phyloP scores from a whole-genome alignment of 2,113 vertebrate species.

The Myrmecophaga tridactyla region DNA sequence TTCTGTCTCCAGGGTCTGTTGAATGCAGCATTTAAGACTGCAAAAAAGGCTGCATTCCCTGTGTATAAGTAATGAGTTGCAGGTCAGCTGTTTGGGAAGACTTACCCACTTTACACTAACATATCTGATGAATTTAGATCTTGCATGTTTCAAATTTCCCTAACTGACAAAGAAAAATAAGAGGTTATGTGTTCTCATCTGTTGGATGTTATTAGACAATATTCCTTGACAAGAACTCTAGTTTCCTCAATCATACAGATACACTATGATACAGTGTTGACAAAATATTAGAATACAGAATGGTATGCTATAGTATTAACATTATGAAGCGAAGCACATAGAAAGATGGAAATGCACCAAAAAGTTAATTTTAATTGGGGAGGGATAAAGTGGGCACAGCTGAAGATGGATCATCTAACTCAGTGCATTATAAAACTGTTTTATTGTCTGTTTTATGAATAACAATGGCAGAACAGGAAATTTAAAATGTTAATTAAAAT shows the following conservation, averaged over 20 bases:
- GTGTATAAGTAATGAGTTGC: background rate
- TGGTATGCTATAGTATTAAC: background rate
- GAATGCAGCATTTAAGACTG: background rate
- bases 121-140: background rate
- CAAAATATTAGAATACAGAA: background rate
- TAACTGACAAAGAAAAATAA: background rate
- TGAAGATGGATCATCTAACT: background rate
- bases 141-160: background rate
- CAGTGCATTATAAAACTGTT: background rate
- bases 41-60: background rate
- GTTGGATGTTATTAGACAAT: background rate
- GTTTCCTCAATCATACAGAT: background rate
- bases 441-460: background rate
- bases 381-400: fast-evolving
- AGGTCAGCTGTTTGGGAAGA: background rate
- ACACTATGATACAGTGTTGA: too few species aligned
- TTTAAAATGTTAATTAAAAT: background rate
- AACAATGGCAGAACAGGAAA: background rate
- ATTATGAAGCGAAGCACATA: fast-evolving
- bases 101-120: background rate
- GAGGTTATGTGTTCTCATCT: background rate
- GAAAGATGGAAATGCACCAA: too few species aligned
- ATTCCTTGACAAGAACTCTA: background rate
- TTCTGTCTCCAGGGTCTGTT: background rate
- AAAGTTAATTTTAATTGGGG: too few species aligned